Percentiles rank a stretch among this genome's conserved stretches.
phyloP scores from a whole-genome alignment of 2,888 invertebrate species.

The Formica aserva region DNA sequence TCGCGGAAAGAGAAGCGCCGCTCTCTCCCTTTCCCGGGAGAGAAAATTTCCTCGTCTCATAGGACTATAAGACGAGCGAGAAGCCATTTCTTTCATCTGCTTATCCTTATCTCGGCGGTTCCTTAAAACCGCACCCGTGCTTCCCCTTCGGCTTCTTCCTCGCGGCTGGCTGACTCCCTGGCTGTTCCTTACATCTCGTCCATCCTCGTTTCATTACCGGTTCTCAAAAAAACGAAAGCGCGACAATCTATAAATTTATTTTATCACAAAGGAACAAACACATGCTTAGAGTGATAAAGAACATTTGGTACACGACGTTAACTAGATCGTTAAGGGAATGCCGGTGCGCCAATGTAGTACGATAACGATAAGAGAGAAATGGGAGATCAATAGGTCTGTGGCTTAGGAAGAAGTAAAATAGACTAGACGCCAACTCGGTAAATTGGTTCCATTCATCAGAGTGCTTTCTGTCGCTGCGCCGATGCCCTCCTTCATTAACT shows the following conservation, averaged over 20 bases:
- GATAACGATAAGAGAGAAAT: slow-evolving; percentile 60
- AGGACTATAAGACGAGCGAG: slow-evolving; percentile 53
- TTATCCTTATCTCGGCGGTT: slow-evolving; percentile 72
- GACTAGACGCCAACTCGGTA: slow-evolving; percentile 78
- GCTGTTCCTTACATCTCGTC: slow-evolving; percentile 52
- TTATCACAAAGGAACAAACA: neutral
- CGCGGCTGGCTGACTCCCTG: slow-evolving; percentile 41
- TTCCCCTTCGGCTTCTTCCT: slow-evolving; percentile 41
- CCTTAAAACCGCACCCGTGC: slow-evolving; percentile 69
- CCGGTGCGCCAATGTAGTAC: slow-evolving; percentile 16
- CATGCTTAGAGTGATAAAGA: no score
- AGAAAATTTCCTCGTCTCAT: slow-evolving; percentile 29
- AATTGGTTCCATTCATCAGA: slow-evolving; percentile 82
- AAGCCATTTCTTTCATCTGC: slow-evolving; percentile 75
- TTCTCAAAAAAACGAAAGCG: slow-evolving; percentile 57
- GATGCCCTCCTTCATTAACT: slow-evolving; percentile 59
- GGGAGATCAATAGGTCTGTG: slow-evolving; percentile 52
- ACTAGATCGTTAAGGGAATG: slow-evolving; percentile 28
- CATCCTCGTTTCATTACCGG: slow-evolving; percentile 67
- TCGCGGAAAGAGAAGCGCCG: slow-evolving; percentile 5
- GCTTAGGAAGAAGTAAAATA: slow-evolving; percentile 67
- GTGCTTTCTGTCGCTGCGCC: slow-evolving; percentile 73
- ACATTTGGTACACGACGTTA: slow-evolving; percentile 3
- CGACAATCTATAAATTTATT: neutral
- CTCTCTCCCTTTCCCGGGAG: slow-evolving; percentile 17